Base-by-base conservation (phyloP, 2,888 invertebrate genomes). In the Melanchra persicariae region DNA sequence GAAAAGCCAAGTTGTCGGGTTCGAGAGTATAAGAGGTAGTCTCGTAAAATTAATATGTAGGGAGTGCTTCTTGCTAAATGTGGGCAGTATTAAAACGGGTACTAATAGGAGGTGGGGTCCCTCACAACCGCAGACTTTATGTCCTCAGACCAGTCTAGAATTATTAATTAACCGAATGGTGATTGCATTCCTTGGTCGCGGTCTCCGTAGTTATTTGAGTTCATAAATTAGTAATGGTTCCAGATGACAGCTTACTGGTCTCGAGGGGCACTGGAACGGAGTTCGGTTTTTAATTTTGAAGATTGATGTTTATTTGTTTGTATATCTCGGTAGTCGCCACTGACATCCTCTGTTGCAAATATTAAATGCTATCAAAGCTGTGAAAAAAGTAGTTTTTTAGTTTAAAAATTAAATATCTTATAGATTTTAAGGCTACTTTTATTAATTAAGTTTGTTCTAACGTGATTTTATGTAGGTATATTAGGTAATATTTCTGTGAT, bases 161-260 rank as follows among this genome's bases (percentile, higher is more conserved):
- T 95, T 95, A 95, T 94, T 95, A 95, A 95, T 94, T 94, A 93
- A 93, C 92, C 88, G 89, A 93, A 95, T 93, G 92, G 89, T 93
- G 93, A 94, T 94, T 93, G 93, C 93, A 93, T 94, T 94, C 93
- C 91, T 92, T 85, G 85, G 89, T 88, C 91, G 92, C 88, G 92
- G 91, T 90, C 85, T 86, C 85, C 87, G 80, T 87, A 90, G 89
- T 89, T 90, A 91, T 89, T 90, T 81, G 82, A 85, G 83, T 87
- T 88, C 85, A 85, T 87, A 87, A 91, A 90, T 91, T 90, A 87
- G 85, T 87, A 85, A 89, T 77, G 75, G 79, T 77, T 77, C 70
- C 37, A 84, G 74, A 79, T 73, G 83, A 74, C 65, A 65, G 72
- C 74, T 74, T 72, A 74, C 43, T 55, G 58, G 74, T n/a, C 64